These are phyloP conservation scores for Magallana nippona DNA, from an alignment of 2,888 invertebrate genomes.

Conservation along the genomic window DNA sequence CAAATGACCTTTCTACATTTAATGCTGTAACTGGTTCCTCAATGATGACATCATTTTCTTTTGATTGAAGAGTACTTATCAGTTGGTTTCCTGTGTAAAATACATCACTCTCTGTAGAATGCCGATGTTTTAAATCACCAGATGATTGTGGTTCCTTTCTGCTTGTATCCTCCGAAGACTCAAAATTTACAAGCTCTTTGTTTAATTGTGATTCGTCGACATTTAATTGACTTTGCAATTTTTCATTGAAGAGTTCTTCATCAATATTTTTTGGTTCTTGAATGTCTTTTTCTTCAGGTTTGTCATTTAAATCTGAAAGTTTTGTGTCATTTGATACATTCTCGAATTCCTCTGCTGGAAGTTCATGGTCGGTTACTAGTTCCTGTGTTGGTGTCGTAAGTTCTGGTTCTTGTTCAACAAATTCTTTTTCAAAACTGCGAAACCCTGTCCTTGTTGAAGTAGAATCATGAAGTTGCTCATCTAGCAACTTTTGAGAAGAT, in stretches of 20 bases:
- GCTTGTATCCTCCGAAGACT: too few relatives aligned
- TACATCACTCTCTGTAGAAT: too few relatives aligned
- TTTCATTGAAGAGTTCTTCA: neutral
- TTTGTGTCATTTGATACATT: neutral
- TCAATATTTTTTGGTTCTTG: neutral
- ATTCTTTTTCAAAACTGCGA: constrained; percentile 39
- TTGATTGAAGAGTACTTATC: neutral
- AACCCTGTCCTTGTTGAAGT: constrained; percentile 23
- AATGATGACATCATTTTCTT: constrained; percentile 36
- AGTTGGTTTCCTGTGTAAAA: too few relatives aligned
- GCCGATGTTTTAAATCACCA: too few relatives aligned
- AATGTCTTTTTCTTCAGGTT: neutral
- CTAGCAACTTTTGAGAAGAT: constrained; percentile 22
- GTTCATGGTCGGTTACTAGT: constrained; percentile 22
- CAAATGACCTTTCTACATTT: constrained; percentile 38
- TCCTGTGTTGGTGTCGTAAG: constrained; percentile 13
- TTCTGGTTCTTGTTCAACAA: constrained; percentile 42
- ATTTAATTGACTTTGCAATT: too few relatives aligned
- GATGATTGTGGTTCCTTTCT: too few relatives aligned
- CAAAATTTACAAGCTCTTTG: too few relatives aligned
- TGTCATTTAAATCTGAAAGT: neutral
- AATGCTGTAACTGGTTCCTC: constrained; percentile 36
- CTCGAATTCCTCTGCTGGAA: neutral
- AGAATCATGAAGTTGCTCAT: constrained; percentile 3
- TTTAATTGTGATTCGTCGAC: too few relatives aligned